Base-by-base conservation (phyloP, 2,888 invertebrate species). In the Timema podura region DNA sequence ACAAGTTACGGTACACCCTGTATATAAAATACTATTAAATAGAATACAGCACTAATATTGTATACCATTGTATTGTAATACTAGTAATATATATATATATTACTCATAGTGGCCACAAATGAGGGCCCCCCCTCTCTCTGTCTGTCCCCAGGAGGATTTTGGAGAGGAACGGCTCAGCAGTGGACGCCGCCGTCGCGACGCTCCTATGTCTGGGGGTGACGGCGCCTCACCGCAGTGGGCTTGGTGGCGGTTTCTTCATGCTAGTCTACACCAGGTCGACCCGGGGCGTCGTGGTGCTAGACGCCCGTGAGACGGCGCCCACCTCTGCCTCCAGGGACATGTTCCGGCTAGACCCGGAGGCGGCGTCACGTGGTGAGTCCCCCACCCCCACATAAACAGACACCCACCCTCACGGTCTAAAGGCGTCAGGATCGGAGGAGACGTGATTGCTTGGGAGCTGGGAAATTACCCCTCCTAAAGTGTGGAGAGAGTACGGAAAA, bases 301-400 rank as follows among this genome's bases (percentile, higher is more conserved):
- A 82, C 76, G 82, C 82, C 5, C 75, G 83, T 68, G 83, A 83
- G 76, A 77, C 76, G 7, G 83, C 82, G 7, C 82, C 83, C 13
- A 59, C 45, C 0, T 75, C 74, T n/a, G 79, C 81, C 9, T 75
- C 76, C 57, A 75, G 76, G 68, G 75, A 78, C 67, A 79, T 80
- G 80, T 82, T 75, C 65, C n/a, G 67, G 16, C 64, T 57, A 44
- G 44, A 47, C 8, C n/a, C 11, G 16, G 49, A 48, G 48, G 48
- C 11, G 11, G 5, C 66, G 10, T 15, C 48, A 10, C 46, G 48
- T 10, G 83, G 83, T 81, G 75, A 73, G 76, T 15, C 30, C 3
- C 30, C 30, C 30, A 1, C 30, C 30, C 30, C 1, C 30, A 30
- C 30, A 30, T 2, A 30, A 1, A 30, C 30, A 1, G 2, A 1